Percentiles rank a stretch among this genome's conserved stretches.
phyloP scores from a whole-genome alignment of 2,888 invertebrate genomes.

The Anoplius nigerrimus region DNA sequence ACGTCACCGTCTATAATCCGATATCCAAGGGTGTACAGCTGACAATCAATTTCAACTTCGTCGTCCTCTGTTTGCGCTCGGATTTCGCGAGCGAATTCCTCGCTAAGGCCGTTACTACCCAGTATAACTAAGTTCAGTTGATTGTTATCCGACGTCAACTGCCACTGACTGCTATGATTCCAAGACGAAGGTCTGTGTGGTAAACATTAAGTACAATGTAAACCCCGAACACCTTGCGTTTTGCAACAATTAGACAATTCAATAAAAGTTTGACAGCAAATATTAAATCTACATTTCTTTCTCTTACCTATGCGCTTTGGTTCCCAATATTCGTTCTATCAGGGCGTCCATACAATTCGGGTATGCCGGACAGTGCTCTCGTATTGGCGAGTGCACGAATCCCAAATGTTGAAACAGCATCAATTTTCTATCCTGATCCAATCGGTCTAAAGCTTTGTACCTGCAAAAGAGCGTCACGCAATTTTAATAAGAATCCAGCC shows the following conservation, averaged over 20 bases:
- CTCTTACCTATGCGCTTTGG: conserved; percentile 80
- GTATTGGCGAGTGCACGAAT: conserved; percentile 95
- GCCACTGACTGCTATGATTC: conserved; percentile 81
- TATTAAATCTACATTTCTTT: conserved; percentile 14
- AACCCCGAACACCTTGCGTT: neutral
- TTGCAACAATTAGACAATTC: conserved; percentile 4
- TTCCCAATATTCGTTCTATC: conserved; percentile 83
- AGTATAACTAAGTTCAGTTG: conserved; percentile 92
- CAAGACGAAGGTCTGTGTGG: conserved; percentile 78
- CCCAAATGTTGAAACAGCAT: conserved; percentile 96
- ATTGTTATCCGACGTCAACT: conserved; percentile 81
- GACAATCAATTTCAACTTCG: conserved; percentile 88
- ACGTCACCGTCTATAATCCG: conserved; percentile 92
- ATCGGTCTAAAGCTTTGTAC: conserved; percentile 93
- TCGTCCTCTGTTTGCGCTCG: conserved; percentile 91
- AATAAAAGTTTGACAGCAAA: conserved; percentile 9
- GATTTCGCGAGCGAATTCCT: conserved; percentile 91
- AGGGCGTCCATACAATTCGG: conserved; percentile 88
- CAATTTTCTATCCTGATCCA: conserved; percentile 95
- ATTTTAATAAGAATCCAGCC: neutral
- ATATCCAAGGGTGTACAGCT: conserved; percentile 88
- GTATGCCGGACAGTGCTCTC: conserved; percentile 95
- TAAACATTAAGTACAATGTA: conserved; percentile 14
- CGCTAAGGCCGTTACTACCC: conserved; percentile 90
- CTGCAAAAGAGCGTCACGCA: conserved; percentile 75